Evolutionary conservation across 2,888 invertebrate species (phyloP).

Genomic region (Drosophila pegasa): DNA sequence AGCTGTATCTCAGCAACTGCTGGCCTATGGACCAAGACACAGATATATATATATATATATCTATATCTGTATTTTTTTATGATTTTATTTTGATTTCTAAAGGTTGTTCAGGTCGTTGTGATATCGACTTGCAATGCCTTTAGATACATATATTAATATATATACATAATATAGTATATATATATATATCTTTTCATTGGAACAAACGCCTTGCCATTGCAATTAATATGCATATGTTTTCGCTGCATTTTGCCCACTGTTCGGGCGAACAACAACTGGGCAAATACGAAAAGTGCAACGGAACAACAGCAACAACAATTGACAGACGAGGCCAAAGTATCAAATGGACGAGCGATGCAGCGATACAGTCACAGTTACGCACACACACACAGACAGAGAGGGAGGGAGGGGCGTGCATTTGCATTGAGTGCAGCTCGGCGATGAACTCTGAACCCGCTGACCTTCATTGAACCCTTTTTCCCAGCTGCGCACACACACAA

Average conservation of each 20-base stretch:
- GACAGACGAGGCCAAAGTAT: slow-evolving; percentile 81
- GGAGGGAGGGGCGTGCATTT: slow-evolving; percentile 15
- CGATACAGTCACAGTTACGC: slow-evolving; percentile 59
- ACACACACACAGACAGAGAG: slow-evolving; percentile 2
- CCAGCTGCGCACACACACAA: slow-evolving; percentile 44
- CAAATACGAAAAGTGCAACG: slow-evolving; percentile 72
- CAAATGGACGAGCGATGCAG: slow-evolving; percentile 72
- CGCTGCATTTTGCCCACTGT: slow-evolving; percentile 26
- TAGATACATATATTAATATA: not conserved
- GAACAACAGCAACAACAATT: slow-evolving; percentile 54
- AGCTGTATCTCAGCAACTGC: slow-evolving; percentile 17
- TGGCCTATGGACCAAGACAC: slow-evolving; percentile 38
- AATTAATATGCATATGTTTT: slow-evolving; percentile 76
- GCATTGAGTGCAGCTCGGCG: slow-evolving; percentile 45
- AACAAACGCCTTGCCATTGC: slow-evolving; percentile 41
- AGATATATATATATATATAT: not conserved
- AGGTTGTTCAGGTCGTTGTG: slow-evolving; percentile 68
- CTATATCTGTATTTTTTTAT: slow-evolving; percentile 17
- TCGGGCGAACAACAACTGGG: slow-evolving; percentile 70
- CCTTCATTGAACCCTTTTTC: slow-evolving; percentile 81
- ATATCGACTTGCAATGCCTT: slow-evolving; percentile 52
- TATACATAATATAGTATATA: not conserved
- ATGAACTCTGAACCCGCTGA: slow-evolving; percentile 85
- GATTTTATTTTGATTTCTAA: slow-evolving; percentile 29
- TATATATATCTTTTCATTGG: slow-evolving; percentile 53